Base-by-base conservation (phyloP, 2,113 vertebrate species). In the Archocentrus centrarchus region DNA sequence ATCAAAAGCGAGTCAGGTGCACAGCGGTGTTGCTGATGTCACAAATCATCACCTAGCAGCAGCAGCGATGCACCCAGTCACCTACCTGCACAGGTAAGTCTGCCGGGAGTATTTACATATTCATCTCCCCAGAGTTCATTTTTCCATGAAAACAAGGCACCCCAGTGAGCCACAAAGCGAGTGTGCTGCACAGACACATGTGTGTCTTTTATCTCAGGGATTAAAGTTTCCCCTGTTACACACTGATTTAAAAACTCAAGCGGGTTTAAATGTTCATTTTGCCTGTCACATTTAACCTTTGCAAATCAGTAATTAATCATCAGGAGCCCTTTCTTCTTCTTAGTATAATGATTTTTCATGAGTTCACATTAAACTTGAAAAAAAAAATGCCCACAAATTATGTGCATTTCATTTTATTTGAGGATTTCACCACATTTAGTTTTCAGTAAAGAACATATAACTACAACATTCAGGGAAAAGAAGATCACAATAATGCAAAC, bases 1-100 rank as follows among this genome's bases (percentile, higher is more conserved):
- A 73, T 24, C 35, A 59, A 17, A 64, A 30, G 50, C 11, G 57
- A 76, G 22, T 58, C 27, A 84, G 55, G 53, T 79, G n/a, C 15
- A 66, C 9, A 35, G n/a, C 70, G 82, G 47, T 24, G 37, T 15
- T 7, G 11, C 61, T 86, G 81, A 63, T 57, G 63, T 73, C 30
- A 55, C 6, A 3, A 6, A 58, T 44, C 8, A 3, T 91, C 70
- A 22, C 92, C 83, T 76, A 75, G 88, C 89, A 91, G 91, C 24
- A 24, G 3, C 93, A 80, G 22, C 20, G 80, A 83, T 62, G 77
- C 81, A 59, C 44, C 32, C 59, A 64, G 64, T 66, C 30, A 61
- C 14, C 41, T 80, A 18, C 37, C 53, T 59, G 58, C 30, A 80
- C 32, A 79, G 41, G n/a, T 77, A 59, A 68, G 35, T 63, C 88